Percentiles rank a stretch among this genome's conserved stretches.
Conservation (phyloP, 2,113 vertebrate genomes). For the Cinclus mexicanus region DNA sequence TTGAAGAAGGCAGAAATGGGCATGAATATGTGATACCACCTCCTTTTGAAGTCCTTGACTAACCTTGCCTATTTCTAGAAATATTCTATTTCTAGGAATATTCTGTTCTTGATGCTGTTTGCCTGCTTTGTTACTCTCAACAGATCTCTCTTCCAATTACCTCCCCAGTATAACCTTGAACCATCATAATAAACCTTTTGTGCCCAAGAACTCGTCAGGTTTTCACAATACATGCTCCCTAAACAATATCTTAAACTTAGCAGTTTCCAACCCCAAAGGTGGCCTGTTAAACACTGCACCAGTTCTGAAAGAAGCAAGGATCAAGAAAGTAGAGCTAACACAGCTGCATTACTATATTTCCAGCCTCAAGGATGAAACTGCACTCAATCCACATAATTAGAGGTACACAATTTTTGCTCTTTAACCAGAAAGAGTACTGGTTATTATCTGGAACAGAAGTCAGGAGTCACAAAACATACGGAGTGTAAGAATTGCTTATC, state of each 20-base stretch:
- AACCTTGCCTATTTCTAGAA: neutral
- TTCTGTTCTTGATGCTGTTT: neutral
- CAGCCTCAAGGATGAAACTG: neutral
- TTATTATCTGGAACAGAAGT: neutral
- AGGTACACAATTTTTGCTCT: neutral
- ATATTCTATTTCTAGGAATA: neutral
- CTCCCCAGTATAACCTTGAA: neutral
- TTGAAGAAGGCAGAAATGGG: neutral
- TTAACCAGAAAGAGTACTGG: neutral
- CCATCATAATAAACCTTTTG: neutral
- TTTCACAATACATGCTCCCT: neutral
- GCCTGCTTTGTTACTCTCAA: neutral
- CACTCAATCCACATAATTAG: rapidly evolving
- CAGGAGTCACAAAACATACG: neutral
- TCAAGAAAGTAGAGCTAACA: neutral
- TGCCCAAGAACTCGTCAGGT: neutral
- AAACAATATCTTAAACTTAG: neutral
- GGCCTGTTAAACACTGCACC: neutral
- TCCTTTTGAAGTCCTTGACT: neutral
- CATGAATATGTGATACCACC: neutral
- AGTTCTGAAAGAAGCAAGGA: neutral
- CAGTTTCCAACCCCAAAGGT: neutral
- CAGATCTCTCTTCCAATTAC: neutral
- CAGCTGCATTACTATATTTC: neutral
- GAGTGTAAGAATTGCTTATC: neutral